Conservation (phyloP, 2,797 vertebrate genomes). For the Acanthornis magna region DNA sequence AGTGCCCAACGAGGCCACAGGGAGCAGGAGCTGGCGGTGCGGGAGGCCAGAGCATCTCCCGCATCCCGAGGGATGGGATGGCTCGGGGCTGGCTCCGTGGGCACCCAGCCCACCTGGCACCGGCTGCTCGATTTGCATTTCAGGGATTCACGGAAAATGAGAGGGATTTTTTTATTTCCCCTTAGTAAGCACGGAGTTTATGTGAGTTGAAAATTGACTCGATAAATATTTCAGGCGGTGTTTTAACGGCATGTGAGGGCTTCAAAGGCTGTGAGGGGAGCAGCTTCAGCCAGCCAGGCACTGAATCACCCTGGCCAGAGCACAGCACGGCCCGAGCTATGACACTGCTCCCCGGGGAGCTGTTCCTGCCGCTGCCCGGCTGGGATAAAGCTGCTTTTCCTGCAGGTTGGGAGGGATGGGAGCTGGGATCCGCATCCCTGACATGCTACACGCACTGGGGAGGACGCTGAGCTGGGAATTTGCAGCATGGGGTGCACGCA, state of each 20-base stretch:
- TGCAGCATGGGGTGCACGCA: fast-evolving
- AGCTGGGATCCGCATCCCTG: not conserved
- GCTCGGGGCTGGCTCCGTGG: not conserved
- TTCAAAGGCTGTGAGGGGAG: constrained; percentile 24
- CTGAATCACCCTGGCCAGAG: not conserved
- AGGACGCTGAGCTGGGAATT: not conserved
- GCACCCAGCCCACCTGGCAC: not conserved
- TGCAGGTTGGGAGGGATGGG: not conserved
- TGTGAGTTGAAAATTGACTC: constrained; percentile 49
- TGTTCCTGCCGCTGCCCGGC: not conserved
- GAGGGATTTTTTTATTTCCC: not conserved
- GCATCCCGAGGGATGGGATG: fast-evolving
- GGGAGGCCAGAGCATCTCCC: not conserved
- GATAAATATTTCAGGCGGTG: constrained; percentile 55
- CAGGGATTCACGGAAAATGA: not conserved
- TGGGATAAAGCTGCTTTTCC: not conserved
- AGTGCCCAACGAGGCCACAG: fast-evolving
- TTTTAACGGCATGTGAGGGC: not conserved
- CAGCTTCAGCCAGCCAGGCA: constrained; percentile 7
- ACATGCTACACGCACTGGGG: fast-evolving
- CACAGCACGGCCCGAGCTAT: not conserved
- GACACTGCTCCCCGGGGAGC: not conserved
- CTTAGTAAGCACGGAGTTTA: constrained; percentile 38
- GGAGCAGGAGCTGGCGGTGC: not conserved
- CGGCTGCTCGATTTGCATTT: not conserved